phyloP scores from a whole-genome alignment of 1,140 invertebrate species.

The Drosophila santomea region DNA sequence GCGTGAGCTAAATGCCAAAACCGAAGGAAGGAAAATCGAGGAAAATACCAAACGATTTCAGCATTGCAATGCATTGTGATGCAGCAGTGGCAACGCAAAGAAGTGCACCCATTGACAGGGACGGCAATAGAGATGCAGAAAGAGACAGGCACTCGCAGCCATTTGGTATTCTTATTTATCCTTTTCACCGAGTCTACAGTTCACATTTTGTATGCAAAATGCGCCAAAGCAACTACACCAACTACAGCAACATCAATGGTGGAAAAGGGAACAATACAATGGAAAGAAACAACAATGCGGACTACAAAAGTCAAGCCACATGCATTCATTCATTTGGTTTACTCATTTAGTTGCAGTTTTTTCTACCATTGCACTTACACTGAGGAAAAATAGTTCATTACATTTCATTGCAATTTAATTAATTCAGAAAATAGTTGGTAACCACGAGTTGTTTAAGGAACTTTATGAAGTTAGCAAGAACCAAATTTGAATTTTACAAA shows the following conservation, averaged over 20 bases:
- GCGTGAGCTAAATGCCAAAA: conserved; percentile 67
- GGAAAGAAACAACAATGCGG: conserved; percentile 10
- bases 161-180: conserved; percentile 43
- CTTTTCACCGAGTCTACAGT: conserved; percentile 32
- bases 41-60: conserved; percentile 62
- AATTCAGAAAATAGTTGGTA: too few relatives aligned
- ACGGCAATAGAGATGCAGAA: conserved; percentile 1
- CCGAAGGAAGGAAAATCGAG: conserved; percentile 30
- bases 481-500: neutral
- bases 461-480: too few relatives aligned
- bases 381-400: neutral
- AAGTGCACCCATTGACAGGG: conserved; percentile 21
- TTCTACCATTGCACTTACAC: conserved; percentile 18
- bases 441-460: too few relatives aligned
- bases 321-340: conserved; percentile 61
- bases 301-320: conserved; percentile 44
- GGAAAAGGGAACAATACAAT: conserved; percentile 18
- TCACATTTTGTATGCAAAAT: conserved; percentile 75
- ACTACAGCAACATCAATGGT: conserved; percentile 42
- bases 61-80: conserved; percentile 52
- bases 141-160: conserved; percentile 1
- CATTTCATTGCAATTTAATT: neutral
- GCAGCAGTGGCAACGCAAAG: conserved; percentile 50
- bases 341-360: conserved; percentile 51
- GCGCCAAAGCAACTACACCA: conserved; percentile 53